These are phyloP conservation scores for Pandemis heparana DNA, from an alignment of 2,888 invertebrate species.

Conservation along the genomic window DNA sequence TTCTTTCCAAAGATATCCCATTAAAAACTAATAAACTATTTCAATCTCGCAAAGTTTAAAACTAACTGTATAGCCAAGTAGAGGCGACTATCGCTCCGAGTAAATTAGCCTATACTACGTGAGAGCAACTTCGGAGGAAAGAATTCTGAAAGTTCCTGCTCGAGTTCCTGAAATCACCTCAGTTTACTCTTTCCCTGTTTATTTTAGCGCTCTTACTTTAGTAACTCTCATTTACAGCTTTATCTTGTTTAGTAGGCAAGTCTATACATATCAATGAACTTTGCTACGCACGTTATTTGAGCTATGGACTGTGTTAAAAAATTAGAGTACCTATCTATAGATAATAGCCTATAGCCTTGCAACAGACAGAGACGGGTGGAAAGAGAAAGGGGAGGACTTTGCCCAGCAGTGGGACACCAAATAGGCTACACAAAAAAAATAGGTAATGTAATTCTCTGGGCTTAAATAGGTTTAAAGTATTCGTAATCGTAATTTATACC, in stretches of 20 bases:
- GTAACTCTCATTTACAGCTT: not conserved
- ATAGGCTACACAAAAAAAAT: too few species aligned
- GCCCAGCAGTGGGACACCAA: too few species aligned
- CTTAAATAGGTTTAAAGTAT: too few species aligned
- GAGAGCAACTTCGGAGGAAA: conserved; percentile 16
- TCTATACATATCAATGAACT: not conserved
- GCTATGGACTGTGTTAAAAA: not conserved
- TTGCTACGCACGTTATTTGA: not conserved
- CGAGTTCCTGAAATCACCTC: conserved; percentile 5
- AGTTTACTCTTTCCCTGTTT: not conserved
- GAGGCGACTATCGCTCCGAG: conserved; percentile 19
- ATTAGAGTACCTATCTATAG: too few species aligned
- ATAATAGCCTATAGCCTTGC: too few species aligned
- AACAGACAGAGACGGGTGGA: too few species aligned
- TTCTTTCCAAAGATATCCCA: conserved; percentile 23
- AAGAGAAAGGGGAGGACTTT: too few species aligned
- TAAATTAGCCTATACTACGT: conserved; percentile 27
- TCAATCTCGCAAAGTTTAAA: conserved; percentile 25
- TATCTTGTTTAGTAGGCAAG: not conserved
- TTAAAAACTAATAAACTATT: conserved; percentile 32
- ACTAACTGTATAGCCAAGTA: not conserved
- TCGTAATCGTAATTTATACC: too few species aligned
- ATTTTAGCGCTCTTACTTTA: not conserved
- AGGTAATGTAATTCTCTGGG: too few species aligned
- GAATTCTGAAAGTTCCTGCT: not conserved